Percentiles rank a stretch among this genome's conserved stretches.
Conservation (phyloP, 1,140 invertebrate genomes). For the Hylaeus volcanicus region DNA sequence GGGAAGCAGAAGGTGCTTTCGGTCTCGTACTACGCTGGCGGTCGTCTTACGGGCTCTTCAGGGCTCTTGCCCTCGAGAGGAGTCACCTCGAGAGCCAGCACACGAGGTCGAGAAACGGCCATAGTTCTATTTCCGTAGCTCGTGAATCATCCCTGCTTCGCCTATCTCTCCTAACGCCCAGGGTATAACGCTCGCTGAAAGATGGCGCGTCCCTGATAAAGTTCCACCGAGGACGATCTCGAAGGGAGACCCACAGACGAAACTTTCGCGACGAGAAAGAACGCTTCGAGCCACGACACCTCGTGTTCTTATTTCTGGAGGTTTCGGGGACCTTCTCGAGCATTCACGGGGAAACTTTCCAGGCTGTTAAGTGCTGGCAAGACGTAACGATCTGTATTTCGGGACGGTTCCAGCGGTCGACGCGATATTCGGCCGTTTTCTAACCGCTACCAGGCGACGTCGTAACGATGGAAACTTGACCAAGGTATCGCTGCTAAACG, state of each 20-base stretch:
- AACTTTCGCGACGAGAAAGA: constrained; percentile 4
- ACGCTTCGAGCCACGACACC: neutral
- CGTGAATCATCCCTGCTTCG: constrained; percentile 77
- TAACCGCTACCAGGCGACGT: constrained; percentile 1
- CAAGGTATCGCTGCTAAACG: constrained; percentile 41
- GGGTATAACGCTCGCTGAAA: constrained; percentile 41
- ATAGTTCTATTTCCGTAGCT: constrained; percentile 79
- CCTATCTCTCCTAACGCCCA: constrained; percentile 69
- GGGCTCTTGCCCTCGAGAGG: constrained; percentile 58
- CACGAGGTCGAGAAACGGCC: constrained; percentile 67
- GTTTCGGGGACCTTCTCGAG: neutral
- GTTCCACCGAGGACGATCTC: constrained; percentile 16
- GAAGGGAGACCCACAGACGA: neutral
- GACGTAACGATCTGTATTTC: constrained; percentile 1
- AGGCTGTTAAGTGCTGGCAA: too few species aligned
- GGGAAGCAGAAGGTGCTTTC: constrained; percentile 62
- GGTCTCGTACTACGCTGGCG: constrained; percentile 72
- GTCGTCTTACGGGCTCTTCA: constrained; percentile 64
- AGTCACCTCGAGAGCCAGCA: constrained; percentile 67
- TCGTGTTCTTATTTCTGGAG: neutral
- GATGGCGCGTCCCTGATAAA: constrained; percentile 38
- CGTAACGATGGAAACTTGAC: constrained; percentile 47
- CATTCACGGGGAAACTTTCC: neutral
- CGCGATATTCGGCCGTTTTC: neutral
- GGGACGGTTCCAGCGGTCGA: neutral